Evolutionary conservation across 2,113 vertebrate species (phyloP).

Genomic region (Pampusana beccarii): DNA sequence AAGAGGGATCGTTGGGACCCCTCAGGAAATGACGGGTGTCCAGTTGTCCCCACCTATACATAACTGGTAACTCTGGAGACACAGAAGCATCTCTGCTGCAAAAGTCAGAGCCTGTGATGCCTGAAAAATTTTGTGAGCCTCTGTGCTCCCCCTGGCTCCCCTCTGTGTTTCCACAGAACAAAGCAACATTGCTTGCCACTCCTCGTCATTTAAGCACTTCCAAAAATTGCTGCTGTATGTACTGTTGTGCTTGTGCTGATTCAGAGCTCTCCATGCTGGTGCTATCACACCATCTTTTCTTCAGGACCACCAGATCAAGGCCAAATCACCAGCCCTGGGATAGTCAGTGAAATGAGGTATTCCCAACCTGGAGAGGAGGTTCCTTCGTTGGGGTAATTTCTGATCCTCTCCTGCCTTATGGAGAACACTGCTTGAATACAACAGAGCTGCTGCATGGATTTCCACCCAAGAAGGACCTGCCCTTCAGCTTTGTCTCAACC

Average conservation of each 20-base stretch:
- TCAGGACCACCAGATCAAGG: neutral
- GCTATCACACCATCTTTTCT: accelerated
- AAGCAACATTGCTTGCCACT: neutral
- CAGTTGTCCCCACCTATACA: neutral
- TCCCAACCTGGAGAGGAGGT: neutral
- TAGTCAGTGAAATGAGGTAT: neutral
- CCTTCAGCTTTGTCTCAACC: neutral
- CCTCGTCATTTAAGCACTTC: neutral
- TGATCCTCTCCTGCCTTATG: too few relatives aligned
- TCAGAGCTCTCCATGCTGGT: neutral
- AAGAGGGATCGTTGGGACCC: neutral
- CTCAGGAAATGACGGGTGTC: neutral
- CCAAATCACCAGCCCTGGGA: neutral
- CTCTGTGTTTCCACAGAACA: neutral
- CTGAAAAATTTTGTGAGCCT: neutral
- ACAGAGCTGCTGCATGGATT: neutral
- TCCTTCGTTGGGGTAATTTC: neutral
- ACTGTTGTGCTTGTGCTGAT: neutral
- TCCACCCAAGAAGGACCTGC: neutral
- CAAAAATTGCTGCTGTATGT: neutral
- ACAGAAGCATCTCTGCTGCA: neutral
- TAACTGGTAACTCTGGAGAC: neutral
- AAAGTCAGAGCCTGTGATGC: neutral
- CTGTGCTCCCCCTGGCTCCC: neutral
- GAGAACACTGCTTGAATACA: neutral